Percentiles rank a stretch among this genome's conserved stretches.
Evolutionary conservation across 2,113 vertebrate species (phyloP).

Genomic region (Cyanocitta stelleri): DNA sequence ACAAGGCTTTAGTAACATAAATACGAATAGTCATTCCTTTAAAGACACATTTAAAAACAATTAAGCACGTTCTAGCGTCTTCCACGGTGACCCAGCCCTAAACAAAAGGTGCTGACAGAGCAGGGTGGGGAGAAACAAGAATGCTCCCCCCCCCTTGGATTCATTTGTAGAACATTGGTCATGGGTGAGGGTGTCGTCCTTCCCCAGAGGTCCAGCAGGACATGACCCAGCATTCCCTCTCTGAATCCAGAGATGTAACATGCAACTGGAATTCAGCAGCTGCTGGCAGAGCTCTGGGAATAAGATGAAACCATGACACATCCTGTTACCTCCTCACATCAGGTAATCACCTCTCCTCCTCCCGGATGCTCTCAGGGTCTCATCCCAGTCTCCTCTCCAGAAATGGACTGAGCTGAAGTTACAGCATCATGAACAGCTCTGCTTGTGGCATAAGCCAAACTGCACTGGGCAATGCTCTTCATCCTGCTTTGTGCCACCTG

Average conservation of each 20-base stretch:
- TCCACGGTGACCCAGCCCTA: background rate
- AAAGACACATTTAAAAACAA: background rate
- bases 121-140: background rate
- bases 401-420: background rate
- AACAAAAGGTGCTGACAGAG: background rate
- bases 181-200: background rate
- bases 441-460: too few species aligned
- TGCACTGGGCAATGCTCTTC: background rate
- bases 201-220: background rate
- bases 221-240: background rate
- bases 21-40: background rate
- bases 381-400: background rate
- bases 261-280: background rate
- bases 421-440: background rate
- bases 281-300: background rate
- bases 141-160: background rate
- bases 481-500: background rate
- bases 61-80: background rate
- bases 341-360: background rate
- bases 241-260: background rate
- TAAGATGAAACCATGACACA: background rate
- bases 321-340: background rate
- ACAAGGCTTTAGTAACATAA: background rate
- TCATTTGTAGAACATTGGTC: rapidly evolving
- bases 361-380: background rate